phyloP scores from a whole-genome alignment of 1,140 invertebrate genomes.

The Drosophila nigromelanica region DNA sequence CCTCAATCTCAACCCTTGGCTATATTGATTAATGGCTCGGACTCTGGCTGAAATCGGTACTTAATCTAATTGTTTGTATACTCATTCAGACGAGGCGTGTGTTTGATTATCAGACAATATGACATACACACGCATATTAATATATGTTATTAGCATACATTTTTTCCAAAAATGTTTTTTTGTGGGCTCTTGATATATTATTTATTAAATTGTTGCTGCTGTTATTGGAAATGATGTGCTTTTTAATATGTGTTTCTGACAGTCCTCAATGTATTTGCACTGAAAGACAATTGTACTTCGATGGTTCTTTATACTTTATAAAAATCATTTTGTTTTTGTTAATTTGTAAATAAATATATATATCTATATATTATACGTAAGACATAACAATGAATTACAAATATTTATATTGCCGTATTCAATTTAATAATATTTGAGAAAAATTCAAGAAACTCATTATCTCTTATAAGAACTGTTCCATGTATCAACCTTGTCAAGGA shows the following conservation, averaged over 20 bases:
- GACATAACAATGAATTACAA: too few relatives aligned
- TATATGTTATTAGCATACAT: constrained; percentile 39
- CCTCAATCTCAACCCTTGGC: constrained; percentile 47
- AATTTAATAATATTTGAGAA: too few relatives aligned
- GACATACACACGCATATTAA: not conserved
- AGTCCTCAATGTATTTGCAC: not conserved
- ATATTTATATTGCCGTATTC: too few relatives aligned
- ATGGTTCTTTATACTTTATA: not conserved
- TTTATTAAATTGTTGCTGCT: constrained; percentile 41
- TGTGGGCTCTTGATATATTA: constrained; percentile 35
- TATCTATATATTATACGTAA: too few relatives aligned
- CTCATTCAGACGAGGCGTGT: constrained; percentile 17
- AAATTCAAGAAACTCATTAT: too few relatives aligned
- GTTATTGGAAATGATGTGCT: not conserved
- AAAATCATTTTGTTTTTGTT: too few relatives aligned
- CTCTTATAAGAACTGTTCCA: too few relatives aligned
- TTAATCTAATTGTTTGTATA: constrained; percentile 74
- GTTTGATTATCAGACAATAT: constrained; percentile 43
- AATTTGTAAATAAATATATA: too few relatives aligned
- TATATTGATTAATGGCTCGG: constrained; percentile 52
- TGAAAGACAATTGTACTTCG: not conserved
- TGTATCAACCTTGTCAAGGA: too few relatives aligned
- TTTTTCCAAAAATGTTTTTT: constrained; percentile 31
- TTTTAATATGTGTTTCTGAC: not conserved
- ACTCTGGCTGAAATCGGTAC: constrained; percentile 59